Conservation (phyloP, 2,113 vertebrate genomes). For the Oxyruncus cristatus region DNA sequence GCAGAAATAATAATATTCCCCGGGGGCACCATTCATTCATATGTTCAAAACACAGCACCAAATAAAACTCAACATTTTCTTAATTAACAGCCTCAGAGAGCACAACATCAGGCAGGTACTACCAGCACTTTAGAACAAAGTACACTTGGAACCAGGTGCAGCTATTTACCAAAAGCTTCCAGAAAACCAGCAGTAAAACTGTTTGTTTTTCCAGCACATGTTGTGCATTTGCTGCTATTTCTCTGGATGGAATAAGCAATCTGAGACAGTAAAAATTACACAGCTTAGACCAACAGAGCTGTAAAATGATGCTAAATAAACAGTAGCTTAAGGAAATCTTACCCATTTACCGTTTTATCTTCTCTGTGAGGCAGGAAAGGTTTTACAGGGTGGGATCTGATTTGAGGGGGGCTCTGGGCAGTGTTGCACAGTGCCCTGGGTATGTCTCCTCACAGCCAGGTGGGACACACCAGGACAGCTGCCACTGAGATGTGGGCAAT, state of each 20-base stretch:
- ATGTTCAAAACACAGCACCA: neutral
- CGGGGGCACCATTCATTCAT: neutral
- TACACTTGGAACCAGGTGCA: neutral
- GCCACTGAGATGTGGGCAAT: neutral
- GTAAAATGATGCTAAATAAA: neutral
- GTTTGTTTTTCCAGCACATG: conserved; percentile 35
- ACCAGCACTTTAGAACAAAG: neutral
- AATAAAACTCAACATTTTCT: neutral
- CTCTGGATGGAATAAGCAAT: neutral
- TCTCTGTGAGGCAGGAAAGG: neutral
- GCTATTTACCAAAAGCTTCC: conserved; percentile 22
- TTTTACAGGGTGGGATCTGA: neutral
- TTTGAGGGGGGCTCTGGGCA: neutral
- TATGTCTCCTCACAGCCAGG: neutral
- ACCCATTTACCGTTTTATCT: neutral
- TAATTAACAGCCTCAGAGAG: neutral
- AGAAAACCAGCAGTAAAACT: neutral
- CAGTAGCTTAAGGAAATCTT: neutral
- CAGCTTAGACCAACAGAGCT: neutral
- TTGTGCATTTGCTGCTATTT: neutral
- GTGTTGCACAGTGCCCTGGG: neutral
- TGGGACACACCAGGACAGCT: neutral
- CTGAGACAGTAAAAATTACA: neutral
- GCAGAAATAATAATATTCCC: neutral
- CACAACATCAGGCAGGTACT: neutral